Base-by-base conservation (phyloP, 2,888 invertebrate genomes). In the Philereme vetulata region DNA sequence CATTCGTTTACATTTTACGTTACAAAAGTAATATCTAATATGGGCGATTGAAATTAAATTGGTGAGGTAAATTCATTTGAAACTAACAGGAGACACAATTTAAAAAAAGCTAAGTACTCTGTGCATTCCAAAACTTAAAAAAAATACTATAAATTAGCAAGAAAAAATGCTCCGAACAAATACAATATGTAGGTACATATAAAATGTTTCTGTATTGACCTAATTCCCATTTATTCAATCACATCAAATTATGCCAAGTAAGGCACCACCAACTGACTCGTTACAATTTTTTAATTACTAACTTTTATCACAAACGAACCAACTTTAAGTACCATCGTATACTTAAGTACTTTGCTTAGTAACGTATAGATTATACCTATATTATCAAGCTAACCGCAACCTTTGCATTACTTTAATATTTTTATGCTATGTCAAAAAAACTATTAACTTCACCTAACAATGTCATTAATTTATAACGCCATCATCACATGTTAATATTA, bases 321-420 rank as follows among this genome's bases (percentile, higher is more conserved):
- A 44, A 54, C 45, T 44, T 44, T 51, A 51, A 40, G 49, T 61
- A 57, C 54, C 36, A 7, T 21, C 9, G n/a, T 42, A 47, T 42
- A 47, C 21, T 47, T 38, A 45, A 8, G 46, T 57, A 57, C 53
- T 36, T 38, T 49, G 48, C 48, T 52, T 46, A 47, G 51, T 49
- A 58, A 61, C 36, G 46, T 51, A 53, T 10, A 61, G 45, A 34
- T 43, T 58, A 58, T 4, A 21, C 10, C 40, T 58, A 62, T 6
- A 44, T 34, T 51, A 62, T 35, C 21, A 58, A 55, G 45, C 58
- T 58, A 62, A 47, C 62, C 62, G 58, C 35, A 62, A 62, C 62
- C 62, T 52, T 62, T 62, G 32, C 48, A 61, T 48, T 21, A 44
- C 34, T 38, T 11, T 47, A 44, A 21, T 34, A 33, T 35, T 40